Conservation (phyloP, 2,113 vertebrate species). For the Pedetes capensis region DNA sequence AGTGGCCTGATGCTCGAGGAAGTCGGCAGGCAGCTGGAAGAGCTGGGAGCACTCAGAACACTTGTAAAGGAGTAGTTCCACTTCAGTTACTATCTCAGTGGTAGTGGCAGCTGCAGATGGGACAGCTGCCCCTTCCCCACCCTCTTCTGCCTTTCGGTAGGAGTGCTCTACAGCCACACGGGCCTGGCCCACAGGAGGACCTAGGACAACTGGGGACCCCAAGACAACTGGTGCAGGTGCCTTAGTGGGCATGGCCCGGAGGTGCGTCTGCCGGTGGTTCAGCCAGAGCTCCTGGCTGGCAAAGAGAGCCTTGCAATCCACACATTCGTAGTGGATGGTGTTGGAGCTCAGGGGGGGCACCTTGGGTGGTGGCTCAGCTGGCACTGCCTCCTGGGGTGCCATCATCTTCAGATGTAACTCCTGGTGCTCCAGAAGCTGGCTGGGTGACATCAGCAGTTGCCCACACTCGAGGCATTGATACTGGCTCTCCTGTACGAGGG, state of each 20-base stretch:
- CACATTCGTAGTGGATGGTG: slow-evolving; percentile 87
- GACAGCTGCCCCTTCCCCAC: slow-evolving; percentile 33
- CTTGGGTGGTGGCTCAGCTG: slow-evolving; percentile 39
- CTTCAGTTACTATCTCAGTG: slow-evolving; percentile 70
- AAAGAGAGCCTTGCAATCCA: slow-evolving; percentile 91
- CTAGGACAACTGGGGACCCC: slow-evolving; percentile 67
- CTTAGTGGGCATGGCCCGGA: slow-evolving; percentile 70
- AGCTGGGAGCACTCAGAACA: slow-evolving; percentile 82
- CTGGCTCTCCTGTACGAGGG: slow-evolving; percentile 77
- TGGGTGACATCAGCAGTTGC: slow-evolving; percentile 78
- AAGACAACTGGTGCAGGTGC: slow-evolving; percentile 60
- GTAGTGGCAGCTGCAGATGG: background rate
- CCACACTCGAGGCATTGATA: slow-evolving; percentile 84
- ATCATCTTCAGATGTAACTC: slow-evolving; percentile 81
- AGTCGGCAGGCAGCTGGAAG: slow-evolving; percentile 79
- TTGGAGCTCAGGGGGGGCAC: slow-evolving; percentile 54
- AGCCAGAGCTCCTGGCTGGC: slow-evolving; percentile 89
- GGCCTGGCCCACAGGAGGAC: slow-evolving; percentile 68
- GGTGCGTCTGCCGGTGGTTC: slow-evolving; percentile 86
- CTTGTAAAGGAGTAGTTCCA: slow-evolving; percentile 83
- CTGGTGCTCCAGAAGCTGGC: slow-evolving; percentile 80
- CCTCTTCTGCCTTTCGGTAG: slow-evolving; percentile 77
- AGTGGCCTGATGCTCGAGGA: slow-evolving; percentile 81
- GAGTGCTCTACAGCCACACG: slow-evolving; percentile 82
- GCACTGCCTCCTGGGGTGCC: slow-evolving; percentile 66